These are phyloP conservation scores for Rachycentron canadum DNA, from an alignment of 2,797 vertebrate species.

Conservation along the genomic window DNA sequence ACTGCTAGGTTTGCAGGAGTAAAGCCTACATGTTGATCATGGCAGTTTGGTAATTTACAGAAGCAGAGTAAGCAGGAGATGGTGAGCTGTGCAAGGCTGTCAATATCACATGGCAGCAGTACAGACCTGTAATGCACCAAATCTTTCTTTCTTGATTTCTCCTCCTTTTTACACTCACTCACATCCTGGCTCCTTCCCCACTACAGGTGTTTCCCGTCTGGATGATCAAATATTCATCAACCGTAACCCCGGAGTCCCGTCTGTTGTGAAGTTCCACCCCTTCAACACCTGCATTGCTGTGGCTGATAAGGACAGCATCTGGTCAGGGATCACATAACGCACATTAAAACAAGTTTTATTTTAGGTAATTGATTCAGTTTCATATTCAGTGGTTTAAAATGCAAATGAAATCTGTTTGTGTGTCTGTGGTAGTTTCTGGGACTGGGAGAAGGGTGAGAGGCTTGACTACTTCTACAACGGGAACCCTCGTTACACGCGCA, in stretches of 20 bases:
- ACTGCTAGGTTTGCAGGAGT: no score
- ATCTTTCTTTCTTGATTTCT: no score
- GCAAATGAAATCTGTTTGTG: not conserved
- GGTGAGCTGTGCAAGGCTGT: not conserved
- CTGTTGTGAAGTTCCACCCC: slow-evolving; percentile 97
- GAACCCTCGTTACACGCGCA: slow-evolving; percentile 95
- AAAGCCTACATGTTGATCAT: not conserved
- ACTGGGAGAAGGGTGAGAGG: slow-evolving; percentile 98
- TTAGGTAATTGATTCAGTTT: not conserved
- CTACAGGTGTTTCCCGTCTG: slow-evolving; percentile 91
- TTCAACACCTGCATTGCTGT: slow-evolving; percentile 97
- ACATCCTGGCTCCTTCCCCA: not conserved
- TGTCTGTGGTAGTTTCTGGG: slow-evolving; percentile 90
- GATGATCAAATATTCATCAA: slow-evolving; percentile 99
- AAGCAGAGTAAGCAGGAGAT: not conserved
- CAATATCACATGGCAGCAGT: not conserved
- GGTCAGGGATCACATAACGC: slow-evolving; percentile 78
- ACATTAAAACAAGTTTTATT: not conserved
- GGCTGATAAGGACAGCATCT: slow-evolving; percentile 98
- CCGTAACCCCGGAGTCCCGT: slow-evolving; percentile 95
- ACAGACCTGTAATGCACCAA: not conserved
- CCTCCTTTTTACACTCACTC: slow-evolving; percentile 1
- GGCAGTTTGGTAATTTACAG: no score
- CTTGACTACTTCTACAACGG: slow-evolving; percentile 99
- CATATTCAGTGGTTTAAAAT: not conserved